Conservation (phyloP, 2,888 invertebrate species). For the Eulithis testata region DNA sequence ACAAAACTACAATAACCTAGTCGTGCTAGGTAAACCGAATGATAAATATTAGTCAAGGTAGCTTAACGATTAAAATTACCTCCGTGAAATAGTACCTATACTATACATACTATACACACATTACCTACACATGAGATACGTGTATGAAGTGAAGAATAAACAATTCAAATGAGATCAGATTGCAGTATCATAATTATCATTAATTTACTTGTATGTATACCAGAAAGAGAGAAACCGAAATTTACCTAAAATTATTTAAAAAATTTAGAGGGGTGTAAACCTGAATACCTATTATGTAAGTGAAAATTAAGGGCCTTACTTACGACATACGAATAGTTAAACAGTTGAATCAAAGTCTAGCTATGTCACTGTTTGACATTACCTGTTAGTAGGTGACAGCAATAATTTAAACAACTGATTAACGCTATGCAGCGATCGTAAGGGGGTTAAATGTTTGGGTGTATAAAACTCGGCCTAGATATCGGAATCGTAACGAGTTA, state of each 20-base stretch:
- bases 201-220: slow-evolving; percentile 56
- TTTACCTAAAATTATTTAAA: slow-evolving; percentile 58
- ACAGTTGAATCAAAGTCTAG: too few species aligned
- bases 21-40: slow-evolving; percentile 46
- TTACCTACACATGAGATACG: slow-evolving; percentile 47
- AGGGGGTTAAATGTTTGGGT: too few species aligned
- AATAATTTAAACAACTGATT: too few species aligned
- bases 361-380: too few species aligned
- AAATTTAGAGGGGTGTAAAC: too few species aligned
- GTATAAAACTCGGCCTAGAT: too few species aligned
- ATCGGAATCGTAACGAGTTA: too few species aligned
- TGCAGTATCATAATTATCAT: slow-evolving; percentile 68
- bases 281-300: too few species aligned
- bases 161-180: slow-evolving; percentile 62
- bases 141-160: slow-evolving; percentile 54
- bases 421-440: too few species aligned
- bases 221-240: slow-evolving; percentile 51
- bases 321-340: too few species aligned
- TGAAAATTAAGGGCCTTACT: too few species aligned
- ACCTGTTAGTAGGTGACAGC: too few species aligned
- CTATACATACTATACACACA: slow-evolving; percentile 31
- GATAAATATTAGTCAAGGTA: slow-evolving; percentile 28
- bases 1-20: slow-evolving; percentile 76
- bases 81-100: slow-evolving; percentile 26
- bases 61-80: slow-evolving; percentile 34